A percentile compares a stretch with the other conserved stretches of the same genome.
Conservation (phyloP, 1,140 invertebrate species). For the Bombus turneri region DNA sequence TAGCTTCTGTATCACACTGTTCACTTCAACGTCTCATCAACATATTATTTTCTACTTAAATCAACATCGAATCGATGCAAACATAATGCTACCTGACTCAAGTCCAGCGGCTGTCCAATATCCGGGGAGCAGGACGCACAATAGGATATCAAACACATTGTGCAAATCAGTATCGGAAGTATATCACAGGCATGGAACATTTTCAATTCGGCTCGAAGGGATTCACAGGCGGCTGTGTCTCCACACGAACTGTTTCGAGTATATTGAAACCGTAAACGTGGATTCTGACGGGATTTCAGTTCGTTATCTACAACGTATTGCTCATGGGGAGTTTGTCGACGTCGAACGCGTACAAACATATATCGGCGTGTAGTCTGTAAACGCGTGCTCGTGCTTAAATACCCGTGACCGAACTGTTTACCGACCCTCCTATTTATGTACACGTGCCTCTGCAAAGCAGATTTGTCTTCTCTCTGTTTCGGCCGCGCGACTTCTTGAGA, state of each 20-base stretch:
- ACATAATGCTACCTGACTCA: slow-evolving; percentile 38
- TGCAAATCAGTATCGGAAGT: slow-evolving; percentile 50
- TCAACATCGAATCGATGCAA: neutral
- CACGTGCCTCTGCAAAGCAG: neutral
- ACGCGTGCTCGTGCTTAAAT: slow-evolving; percentile 36
- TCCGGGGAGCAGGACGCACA: slow-evolving; percentile 28
- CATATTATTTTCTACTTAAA: neutral
- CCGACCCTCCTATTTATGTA: slow-evolving; percentile 19
- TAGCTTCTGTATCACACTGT: neutral
- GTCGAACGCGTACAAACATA: neutral
- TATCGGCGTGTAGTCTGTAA: neutral
- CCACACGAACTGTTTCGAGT: neutral
- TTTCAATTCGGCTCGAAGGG: neutral
- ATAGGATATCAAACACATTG: slow-evolving; percentile 38
- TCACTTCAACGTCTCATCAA: neutral
- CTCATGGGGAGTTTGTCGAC: slow-evolving; percentile 22
- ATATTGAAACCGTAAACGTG: slow-evolving; percentile 50
- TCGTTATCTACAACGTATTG: slow-evolving; percentile 48
- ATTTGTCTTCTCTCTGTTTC: slow-evolving; percentile 1
- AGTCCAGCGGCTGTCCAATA: slow-evolving; percentile 51
- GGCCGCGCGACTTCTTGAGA: slow-evolving; percentile 24
- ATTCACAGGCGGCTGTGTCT: neutral
- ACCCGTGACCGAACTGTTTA: slow-evolving; percentile 20
- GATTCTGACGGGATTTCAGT: slow-evolving; percentile 41
- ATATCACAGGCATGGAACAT: slow-evolving; percentile 7